A percentile compares a stretch with the other conserved stretches of the same genome.
phyloP scores from a whole-genome alignment of 2,888 invertebrate genomes.

The Sinohyriopsis cumingii region DNA sequence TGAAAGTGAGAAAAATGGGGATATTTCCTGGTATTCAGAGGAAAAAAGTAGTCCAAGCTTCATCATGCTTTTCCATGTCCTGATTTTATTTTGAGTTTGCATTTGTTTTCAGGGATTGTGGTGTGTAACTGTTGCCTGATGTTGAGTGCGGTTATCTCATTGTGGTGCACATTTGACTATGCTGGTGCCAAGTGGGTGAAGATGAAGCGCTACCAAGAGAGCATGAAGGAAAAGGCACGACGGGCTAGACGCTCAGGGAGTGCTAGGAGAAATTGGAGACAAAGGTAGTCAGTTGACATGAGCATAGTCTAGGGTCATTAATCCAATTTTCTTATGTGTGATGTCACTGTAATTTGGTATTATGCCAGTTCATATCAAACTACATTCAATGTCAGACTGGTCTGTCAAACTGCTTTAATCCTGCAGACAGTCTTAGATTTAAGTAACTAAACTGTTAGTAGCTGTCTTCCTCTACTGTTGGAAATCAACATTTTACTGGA shows the following conservation, averaged over 20 bases:
- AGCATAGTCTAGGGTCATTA: too few relatives aligned
- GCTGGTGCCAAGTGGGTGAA: constrained; percentile 93
- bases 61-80: too few relatives aligned
- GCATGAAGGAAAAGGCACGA: constrained; percentile 84
- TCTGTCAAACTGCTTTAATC: too few relatives aligned
- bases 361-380: too few relatives aligned
- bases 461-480: too few relatives aligned
- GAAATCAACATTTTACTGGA: too few relatives aligned
- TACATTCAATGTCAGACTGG: too few relatives aligned
- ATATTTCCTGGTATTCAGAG: too few relatives aligned
- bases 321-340: background rate
- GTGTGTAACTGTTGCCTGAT: constrained; percentile 84
- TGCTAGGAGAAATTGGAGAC: constrained; percentile 46
- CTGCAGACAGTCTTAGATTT: too few relatives aligned
- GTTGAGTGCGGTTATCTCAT: constrained; percentile 82
- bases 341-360: background rate
- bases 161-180: constrained; percentile 90
- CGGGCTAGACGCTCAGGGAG: constrained; percentile 85
- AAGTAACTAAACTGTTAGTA: too few relatives aligned
- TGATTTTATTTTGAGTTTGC: background rate
- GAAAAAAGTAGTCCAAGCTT: too few relatives aligned
- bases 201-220: constrained; percentile 89
- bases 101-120: constrained; percentile 78
- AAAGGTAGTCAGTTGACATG: constrained; percentile 28
- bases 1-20: too few relatives aligned